A percentile compares a stretch with the other conserved stretches of the same genome.
phyloP scores from a whole-genome alignment of 2,888 invertebrate genomes.

The Stenodera caucasica region DNA sequence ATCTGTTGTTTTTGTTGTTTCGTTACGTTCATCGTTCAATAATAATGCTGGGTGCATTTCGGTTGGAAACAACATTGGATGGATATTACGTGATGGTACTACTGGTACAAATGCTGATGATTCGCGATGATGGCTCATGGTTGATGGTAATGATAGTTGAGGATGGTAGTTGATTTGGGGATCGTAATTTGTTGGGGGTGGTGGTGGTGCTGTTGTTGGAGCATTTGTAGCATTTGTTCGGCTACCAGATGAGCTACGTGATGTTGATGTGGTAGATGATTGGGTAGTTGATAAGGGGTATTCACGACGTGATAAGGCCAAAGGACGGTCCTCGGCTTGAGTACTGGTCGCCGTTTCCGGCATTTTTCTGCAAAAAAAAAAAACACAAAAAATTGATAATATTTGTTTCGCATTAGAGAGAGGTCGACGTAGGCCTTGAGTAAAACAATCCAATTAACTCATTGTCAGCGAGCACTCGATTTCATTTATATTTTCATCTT shows the following conservation, averaged over 20 bases:
- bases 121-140: constrained; percentile 66
- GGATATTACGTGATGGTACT: constrained; percentile 75
- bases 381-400: too few relatives aligned
- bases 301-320: constrained; percentile 61
- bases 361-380: constrained; percentile 24
- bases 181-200: constrained; percentile 21
- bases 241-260: constrained; percentile 63
- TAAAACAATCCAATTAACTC: too few relatives aligned
- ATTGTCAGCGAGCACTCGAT: too few relatives aligned
- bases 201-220: constrained; percentile 28
- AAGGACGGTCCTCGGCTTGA: constrained; percentile 54
- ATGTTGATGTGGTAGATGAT: constrained; percentile 52
- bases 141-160: constrained; percentile 44
- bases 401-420: too few relatives aligned
- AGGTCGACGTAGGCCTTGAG: too few relatives aligned
- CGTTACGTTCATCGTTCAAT: constrained; percentile 17
- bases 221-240: constrained; percentile 47
- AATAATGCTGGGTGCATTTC: constrained; percentile 67
- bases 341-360: constrained; percentile 39
- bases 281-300: constrained; percentile 55
- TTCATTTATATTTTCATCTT: too few relatives aligned
- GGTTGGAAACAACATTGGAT: constrained; percentile 71
- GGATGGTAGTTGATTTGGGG: constrained; percentile 44
- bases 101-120: constrained; percentile 87
- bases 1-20: constrained; percentile 9